These are phyloP conservation scores for Tetrapedia diversipes DNA, from an alignment of 2,888 invertebrate genomes.

Conservation along the genomic window DNA sequence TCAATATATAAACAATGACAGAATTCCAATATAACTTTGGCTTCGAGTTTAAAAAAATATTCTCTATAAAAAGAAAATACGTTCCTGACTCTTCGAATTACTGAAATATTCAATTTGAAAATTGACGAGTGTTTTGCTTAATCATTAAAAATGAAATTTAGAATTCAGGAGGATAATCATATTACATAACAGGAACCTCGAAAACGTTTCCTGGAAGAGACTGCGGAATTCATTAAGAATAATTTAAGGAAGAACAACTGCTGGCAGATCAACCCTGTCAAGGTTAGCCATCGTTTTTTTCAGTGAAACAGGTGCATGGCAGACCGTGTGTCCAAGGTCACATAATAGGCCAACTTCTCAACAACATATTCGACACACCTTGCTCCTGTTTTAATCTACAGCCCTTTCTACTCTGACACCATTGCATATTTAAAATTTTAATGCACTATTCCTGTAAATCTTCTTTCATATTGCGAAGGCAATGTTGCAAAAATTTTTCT, in stretches of 20 bases:
- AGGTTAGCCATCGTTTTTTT: slow-evolving; percentile 56
- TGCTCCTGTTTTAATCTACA: slow-evolving; percentile 3
- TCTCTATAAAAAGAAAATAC: too few relatives aligned
- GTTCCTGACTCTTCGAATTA: too few relatives aligned
- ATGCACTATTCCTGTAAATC: background rate
- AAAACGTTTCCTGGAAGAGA: slow-evolving; percentile 40
- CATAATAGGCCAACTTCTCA: slow-evolving; percentile 31
- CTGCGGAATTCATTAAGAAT: slow-evolving; percentile 37
- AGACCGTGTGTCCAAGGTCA: slow-evolving; percentile 66
- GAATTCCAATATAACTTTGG: too few relatives aligned
- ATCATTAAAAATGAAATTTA: background rate
- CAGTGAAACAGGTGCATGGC: slow-evolving; percentile 69
- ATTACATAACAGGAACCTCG: slow-evolving; percentile 14
- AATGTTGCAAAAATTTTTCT: too few relatives aligned
- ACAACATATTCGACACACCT: slow-evolving; percentile 15
- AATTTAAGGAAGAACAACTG: slow-evolving; percentile 31
- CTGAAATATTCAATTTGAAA: background rate
- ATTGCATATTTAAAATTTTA: background rate
- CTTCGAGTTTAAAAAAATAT: too few relatives aligned
- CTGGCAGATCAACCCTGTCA: slow-evolving; percentile 37
- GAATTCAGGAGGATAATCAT: background rate
- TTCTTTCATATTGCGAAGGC: too few relatives aligned
- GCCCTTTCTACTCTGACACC: background rate
- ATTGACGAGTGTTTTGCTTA: background rate
- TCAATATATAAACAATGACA: too few relatives aligned